These are phyloP conservation scores for Scotopteryx bipunctaria DNA, from an alignment of 2,888 invertebrate species.

Conservation along the genomic window DNA sequence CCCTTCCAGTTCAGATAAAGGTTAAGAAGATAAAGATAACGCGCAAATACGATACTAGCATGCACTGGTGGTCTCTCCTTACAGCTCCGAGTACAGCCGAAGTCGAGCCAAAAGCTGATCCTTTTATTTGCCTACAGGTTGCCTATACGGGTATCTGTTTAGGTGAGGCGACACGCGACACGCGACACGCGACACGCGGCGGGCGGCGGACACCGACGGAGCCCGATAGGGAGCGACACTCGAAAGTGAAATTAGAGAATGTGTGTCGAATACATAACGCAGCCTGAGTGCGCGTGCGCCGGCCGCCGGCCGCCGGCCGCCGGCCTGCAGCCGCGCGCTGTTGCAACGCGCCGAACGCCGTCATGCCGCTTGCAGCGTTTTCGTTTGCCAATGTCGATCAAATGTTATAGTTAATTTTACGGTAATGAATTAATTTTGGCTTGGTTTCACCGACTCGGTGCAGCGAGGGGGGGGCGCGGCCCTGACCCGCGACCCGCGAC, in stretches of 20 bases:
- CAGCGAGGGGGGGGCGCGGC: slow-evolving; percentile 11
- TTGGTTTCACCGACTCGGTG: slow-evolving; percentile 15
- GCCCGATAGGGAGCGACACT: slow-evolving; percentile 34
- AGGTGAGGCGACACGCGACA: neutral
- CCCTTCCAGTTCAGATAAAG: no score
- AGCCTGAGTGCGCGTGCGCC: no score
- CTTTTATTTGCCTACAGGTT: no score
- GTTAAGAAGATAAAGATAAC: no score
- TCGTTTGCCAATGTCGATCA: slow-evolving; percentile 35
- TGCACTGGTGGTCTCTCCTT: no score
- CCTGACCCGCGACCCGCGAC: slow-evolving; percentile 37
- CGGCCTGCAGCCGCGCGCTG: slow-evolving; percentile 10
- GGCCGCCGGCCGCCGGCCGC: slow-evolving; percentile 1
- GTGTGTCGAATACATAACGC: slow-evolving; percentile 39
- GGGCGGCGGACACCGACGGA: neutral
- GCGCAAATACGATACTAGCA: no score
- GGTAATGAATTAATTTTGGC: slow-evolving; percentile 26
- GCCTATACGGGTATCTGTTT: neutral
- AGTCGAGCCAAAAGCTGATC: no score
- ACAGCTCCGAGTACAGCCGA: no score
- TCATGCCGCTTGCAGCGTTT: slow-evolving; percentile 22
- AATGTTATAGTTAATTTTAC: slow-evolving; percentile 31
- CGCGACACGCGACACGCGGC: neutral
- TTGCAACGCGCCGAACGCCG: slow-evolving; percentile 1
- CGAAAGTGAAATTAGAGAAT: slow-evolving; percentile 45